Evolutionary conservation across 2,797 vertebrate genomes (phyloP), one percentile per base, ranked within the genome.

Genomic region (Phrynocephalus guinanensis): DNA sequence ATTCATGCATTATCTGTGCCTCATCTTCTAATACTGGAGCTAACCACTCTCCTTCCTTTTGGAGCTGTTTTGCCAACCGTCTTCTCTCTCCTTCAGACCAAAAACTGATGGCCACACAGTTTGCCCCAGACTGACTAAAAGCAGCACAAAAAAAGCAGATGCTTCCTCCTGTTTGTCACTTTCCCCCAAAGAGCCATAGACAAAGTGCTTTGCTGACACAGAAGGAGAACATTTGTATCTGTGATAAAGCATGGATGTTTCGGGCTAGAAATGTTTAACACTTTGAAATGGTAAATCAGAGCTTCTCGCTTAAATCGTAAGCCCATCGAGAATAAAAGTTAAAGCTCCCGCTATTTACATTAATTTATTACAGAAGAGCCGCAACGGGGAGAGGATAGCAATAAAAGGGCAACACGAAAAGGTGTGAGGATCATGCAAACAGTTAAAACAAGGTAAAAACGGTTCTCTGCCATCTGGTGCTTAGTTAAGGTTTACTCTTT

Each of bases 281-380:
- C 92, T 93, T 92, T 93, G 83, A 93, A 90, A 89, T n/a, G 76
- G 70, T 91, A 85, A 93, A 88, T 92, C 82, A 68, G 71, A 88
- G 85, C 6, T 81, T 72, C 56, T 91, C 85, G 38, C 79, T 90
- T 91, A 80, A 79, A 30, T 75, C 11, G 84, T 86, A 73, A 68
- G 56, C 80, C 90, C n/a, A 26, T 22, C 24, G 84, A 91, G 83
- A 91, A 79, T 90, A 91, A 89, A 78, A 10, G 83, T 63, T 72
- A 83, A 88, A 93, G 38, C 68, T 52, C 10, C 0, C 0, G 24
- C 48, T 85, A 82, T 73, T 88, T 88, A 82, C 80, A 3, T 88
- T 68, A 2, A 6, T 83, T 79, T 33, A 24, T 66, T 78, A 13
- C 48, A 20, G 38, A 5, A 78, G 18, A 77, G 30, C 60, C 52